Evolutionary conservation across 2,113 vertebrate genomes (phyloP).

Genomic region (Nyctereutes procyonoides): DNA sequence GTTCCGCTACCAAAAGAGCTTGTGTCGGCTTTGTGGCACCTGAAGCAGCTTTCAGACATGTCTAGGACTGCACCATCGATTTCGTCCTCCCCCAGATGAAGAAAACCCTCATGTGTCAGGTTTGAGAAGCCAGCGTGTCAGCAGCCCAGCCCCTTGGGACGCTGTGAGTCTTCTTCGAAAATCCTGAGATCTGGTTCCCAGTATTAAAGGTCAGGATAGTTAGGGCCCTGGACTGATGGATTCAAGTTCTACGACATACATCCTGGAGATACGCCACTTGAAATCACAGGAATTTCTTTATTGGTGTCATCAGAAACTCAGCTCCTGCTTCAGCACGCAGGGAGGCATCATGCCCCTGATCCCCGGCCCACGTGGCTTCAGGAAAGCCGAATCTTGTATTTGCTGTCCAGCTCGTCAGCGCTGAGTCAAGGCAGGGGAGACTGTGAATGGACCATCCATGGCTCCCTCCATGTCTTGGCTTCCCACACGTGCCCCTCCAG

Average conservation of each 20-base stretch:
- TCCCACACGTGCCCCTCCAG: background rate
- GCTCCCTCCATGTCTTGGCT: too few relatives aligned
- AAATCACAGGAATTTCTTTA: background rate
- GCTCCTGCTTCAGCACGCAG: background rate
- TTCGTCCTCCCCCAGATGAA: background rate
- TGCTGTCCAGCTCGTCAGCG: background rate
- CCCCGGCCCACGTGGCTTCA: accelerated
- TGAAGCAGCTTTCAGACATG: background rate
- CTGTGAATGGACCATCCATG: accelerated
- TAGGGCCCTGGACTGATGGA: background rate
- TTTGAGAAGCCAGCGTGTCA: background rate
- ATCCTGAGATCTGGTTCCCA: background rate
- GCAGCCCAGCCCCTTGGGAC: background rate
- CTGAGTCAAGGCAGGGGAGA: background rate
- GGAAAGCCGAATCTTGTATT: background rate
- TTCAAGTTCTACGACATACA: background rate
- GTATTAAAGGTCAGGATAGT: too few relatives aligned
- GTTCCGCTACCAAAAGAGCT: background rate
- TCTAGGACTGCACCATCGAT: background rate
- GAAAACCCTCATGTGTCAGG: background rate
- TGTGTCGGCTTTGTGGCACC: background rate
- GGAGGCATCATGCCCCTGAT: background rate
- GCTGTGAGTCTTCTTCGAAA: background rate
- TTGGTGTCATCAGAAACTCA: background rate
- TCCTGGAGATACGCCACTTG: background rate